Evolutionary conservation across 2,113 vertebrate genomes (phyloP).

Genomic region (Pomatostomus ruficeps): DNA sequence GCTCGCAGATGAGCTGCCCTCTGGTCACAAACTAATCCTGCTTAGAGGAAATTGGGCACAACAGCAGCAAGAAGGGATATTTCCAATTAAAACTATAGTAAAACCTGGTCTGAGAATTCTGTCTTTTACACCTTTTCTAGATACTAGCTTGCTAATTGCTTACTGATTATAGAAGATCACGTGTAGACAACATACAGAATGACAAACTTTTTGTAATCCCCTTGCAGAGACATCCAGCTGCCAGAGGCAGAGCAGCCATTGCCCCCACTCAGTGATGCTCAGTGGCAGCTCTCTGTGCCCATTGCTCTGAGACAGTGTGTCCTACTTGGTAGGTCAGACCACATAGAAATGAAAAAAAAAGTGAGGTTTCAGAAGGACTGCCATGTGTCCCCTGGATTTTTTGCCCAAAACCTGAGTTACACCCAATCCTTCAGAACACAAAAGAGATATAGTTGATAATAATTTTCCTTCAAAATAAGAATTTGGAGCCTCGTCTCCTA

Average conservation of each 20-base stretch:
- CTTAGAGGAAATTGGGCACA: not conserved
- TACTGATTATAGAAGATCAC: not conserved
- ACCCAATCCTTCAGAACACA: not conserved
- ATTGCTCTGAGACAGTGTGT: not conserved
- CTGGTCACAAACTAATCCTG: not conserved
- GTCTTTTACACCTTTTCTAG: not conserved
- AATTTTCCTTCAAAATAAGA: not conserved
- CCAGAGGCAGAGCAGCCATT: not conserved
- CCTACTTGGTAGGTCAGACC: not conserved
- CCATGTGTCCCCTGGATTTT: not conserved
- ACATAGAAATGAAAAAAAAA: not conserved
- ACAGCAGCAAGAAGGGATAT: not conserved
- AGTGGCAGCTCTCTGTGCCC: not conserved
- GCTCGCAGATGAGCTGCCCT: not conserved
- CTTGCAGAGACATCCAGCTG: not conserved
- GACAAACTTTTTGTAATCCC: not conserved
- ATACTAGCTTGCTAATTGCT: not conserved
- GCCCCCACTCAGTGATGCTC: not conserved
- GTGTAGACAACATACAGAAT: not conserved
- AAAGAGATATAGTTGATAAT: not conserved
- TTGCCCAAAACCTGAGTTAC: not conserved
- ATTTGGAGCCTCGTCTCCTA: not conserved
- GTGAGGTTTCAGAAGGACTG: not conserved
- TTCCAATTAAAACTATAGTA: not conserved
- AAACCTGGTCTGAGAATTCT: not conserved